Conservation (phyloP, 2,113 vertebrate species). For the Plecotus auritus region DNA sequence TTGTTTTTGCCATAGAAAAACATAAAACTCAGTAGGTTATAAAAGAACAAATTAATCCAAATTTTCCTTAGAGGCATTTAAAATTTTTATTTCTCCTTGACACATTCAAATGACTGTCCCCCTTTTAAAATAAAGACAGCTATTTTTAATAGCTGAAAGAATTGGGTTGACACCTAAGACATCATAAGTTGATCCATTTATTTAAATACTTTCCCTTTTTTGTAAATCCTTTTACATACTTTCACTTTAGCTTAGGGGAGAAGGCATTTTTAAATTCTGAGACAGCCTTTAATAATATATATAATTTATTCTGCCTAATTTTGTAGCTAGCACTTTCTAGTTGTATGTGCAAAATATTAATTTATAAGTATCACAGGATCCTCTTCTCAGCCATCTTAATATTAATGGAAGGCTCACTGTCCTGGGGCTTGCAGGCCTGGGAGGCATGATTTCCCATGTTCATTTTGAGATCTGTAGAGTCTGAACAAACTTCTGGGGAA, state of each 20-base stretch:
- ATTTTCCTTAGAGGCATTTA: not conserved
- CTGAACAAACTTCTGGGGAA: not conserved
- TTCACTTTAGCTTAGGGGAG: not conserved
- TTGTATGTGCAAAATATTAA: not conserved
- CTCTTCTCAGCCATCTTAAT: not conserved
- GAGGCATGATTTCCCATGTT: not conserved
- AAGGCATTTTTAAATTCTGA: not conserved
- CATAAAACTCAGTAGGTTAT: not conserved
- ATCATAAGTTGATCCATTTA: not conserved
- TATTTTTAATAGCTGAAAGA: not conserved
- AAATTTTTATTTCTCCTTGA: not conserved
- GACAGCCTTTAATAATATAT: not conserved
- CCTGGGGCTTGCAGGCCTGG: not conserved
- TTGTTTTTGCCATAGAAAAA: not conserved
- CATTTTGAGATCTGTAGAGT: not conserved
- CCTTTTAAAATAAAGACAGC: not conserved
- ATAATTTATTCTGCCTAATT: not conserved
- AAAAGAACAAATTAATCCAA: not conserved
- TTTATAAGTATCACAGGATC: not conserved
- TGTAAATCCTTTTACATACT: not conserved
- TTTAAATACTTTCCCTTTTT: not conserved
- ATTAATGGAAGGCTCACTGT: not conserved
- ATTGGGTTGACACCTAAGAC: not conserved
- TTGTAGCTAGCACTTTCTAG: not conserved
- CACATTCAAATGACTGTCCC: not conserved